A percentile compares a stretch with the other conserved stretches of the same genome.
phyloP scores from a whole-genome alignment of 2,113 vertebrate species.

The Oncorhynchus tshawytscha region DNA sequence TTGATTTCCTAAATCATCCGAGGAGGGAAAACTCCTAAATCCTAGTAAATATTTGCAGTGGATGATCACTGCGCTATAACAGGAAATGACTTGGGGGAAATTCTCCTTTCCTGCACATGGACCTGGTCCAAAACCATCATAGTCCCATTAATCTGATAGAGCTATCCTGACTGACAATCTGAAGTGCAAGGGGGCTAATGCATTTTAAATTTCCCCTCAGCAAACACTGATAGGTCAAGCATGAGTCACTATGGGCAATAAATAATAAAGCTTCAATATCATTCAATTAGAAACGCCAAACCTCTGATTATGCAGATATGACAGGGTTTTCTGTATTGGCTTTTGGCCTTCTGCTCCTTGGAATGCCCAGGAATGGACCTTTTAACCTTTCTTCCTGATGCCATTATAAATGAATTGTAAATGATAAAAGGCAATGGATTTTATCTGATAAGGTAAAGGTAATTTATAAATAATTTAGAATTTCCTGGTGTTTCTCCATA shows the following conservation, averaged over 20 bases:
- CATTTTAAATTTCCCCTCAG: neutral
- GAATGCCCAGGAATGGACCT: neutral
- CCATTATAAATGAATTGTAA: neutral
- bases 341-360: neutral
- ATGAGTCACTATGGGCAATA: neutral
- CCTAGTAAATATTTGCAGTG: too few species aligned
- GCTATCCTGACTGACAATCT: neutral
- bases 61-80: neutral
- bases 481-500: too few species aligned
- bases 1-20: too few species aligned
- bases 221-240: neutral
- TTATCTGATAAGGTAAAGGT: neutral
- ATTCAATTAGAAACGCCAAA: neutral
- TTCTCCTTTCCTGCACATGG: neutral
- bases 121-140: neutral
- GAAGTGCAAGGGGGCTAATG: neutral
- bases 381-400: neutral
- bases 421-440: neutral
- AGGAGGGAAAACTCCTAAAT: too few species aligned
- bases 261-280: neutral
- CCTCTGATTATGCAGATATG: neutral
- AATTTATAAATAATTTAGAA: too few species aligned
- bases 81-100: neutral
- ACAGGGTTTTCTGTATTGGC: neutral
- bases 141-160: neutral